Evolutionary conservation across 2,113 vertebrate species (phyloP).

Genomic region (Ibidorhyncha struthersii): DNA sequence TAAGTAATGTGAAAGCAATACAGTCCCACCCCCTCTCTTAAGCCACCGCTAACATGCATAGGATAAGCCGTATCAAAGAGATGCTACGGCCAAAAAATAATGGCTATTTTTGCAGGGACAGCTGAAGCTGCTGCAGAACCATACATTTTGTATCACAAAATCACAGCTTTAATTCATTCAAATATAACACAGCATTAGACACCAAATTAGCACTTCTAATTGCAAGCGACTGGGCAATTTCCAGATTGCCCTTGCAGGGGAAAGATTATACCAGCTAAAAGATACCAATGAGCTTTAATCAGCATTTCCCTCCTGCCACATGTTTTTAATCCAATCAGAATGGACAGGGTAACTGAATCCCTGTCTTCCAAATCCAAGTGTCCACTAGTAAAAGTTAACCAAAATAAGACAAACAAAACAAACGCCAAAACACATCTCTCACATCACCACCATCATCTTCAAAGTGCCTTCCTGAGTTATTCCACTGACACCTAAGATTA

Average conservation of each 20-base stretch:
- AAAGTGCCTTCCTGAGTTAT: background rate
- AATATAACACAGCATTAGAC: background rate
- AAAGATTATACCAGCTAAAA: background rate
- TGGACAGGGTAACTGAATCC: background rate
- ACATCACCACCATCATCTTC: background rate
- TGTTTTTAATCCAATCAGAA: background rate
- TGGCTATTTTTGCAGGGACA: background rate
- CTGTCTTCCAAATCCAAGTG: background rate
- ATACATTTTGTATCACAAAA: background rate
- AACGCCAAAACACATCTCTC: background rate
- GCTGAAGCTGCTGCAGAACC: background rate
- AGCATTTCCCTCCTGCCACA: background rate
- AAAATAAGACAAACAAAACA: background rate
- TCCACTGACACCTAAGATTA: background rate
- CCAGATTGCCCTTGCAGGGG: background rate
- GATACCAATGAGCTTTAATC: background rate
- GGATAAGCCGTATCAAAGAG: background rate
- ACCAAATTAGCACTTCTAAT: conserved; percentile 27
- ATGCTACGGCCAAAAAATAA: background rate
- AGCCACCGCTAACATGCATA: background rate
- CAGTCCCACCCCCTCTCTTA: background rate
- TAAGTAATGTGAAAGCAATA: background rate
- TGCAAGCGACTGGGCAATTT: background rate
- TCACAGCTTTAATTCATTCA: background rate
- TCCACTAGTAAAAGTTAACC: background rate